Percentiles rank a stretch among this genome's conserved stretches.
Conservation (phyloP, 2,113 vertebrate species). For the Opisthocomus hoazin region DNA sequence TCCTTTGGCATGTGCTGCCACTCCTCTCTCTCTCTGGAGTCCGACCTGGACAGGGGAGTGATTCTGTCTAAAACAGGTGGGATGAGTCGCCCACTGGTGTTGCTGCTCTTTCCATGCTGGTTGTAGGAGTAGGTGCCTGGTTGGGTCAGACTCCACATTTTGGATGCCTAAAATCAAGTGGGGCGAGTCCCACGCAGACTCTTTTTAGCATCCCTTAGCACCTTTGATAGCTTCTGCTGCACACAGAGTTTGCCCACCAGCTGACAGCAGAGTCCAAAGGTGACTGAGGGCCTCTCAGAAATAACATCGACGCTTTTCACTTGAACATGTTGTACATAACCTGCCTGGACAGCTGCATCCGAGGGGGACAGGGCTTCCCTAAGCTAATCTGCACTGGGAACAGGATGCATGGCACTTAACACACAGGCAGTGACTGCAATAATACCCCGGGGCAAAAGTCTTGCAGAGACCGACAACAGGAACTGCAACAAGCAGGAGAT, state of each 20-base stretch:
- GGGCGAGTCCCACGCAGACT: neutral
- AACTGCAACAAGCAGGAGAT: neutral
- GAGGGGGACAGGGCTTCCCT: neutral
- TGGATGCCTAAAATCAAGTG: neutral
- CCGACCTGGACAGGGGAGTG: too few relatives aligned
- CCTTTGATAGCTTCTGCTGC: neutral
- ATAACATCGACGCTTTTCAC: neutral
- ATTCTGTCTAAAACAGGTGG: neutral
- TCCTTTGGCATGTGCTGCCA: neutral
- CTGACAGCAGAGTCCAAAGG: neutral
- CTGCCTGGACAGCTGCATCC: neutral
- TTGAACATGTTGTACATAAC: neutral
- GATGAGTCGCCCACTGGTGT: neutral
- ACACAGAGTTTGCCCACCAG: neutral
- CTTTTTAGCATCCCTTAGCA: neutral
- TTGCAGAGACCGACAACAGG: neutral
- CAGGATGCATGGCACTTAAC: too few relatives aligned
- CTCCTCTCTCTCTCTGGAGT: neutral
- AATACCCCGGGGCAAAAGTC: neutral
- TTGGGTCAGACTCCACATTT: neutral
- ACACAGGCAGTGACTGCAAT: neutral
- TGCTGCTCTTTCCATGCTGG: neutral
- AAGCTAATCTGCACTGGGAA: neutral
- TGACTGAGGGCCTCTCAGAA: neutral
- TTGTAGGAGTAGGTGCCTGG: neutral